These are phyloP conservation scores for Horisme vitalbata DNA, from an alignment of 2,888 invertebrate genomes.

Conservation along the genomic window DNA sequence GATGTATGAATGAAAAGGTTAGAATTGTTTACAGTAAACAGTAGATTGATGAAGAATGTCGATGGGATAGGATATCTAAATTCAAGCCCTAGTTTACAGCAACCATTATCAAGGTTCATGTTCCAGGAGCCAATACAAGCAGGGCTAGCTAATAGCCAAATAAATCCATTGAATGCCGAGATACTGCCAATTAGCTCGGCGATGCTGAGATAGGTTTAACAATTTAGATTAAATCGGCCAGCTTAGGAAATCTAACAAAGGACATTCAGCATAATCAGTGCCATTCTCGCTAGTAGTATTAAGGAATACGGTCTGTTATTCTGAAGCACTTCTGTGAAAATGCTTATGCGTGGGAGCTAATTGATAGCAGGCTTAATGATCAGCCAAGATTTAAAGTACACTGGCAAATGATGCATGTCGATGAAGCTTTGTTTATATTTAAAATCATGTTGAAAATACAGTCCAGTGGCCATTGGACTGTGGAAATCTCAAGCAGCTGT, in stretches of 20 bases:
- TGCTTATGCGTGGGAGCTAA: constrained; percentile 38
- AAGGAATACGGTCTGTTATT: constrained; percentile 4
- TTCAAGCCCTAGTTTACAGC: constrained; percentile 10
- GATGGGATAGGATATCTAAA: neutral
- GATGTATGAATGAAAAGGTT: too few species aligned
- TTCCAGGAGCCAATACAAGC: constrained; percentile 30
- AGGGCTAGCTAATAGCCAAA: constrained; percentile 52
- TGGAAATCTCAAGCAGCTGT: constrained; percentile 29
- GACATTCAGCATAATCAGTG: constrained; percentile 3
- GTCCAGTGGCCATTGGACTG: constrained; percentile 27
- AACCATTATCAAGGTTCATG: constrained; percentile 25
- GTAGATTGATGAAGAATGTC: neutral
- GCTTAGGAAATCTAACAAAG: constrained; percentile 43
- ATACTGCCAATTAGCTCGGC: constrained; percentile 66
- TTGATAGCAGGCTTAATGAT: constrained; percentile 63
- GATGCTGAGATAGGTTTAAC: constrained; percentile 66
- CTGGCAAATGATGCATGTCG: constrained; percentile 23
- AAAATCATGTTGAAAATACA: constrained; percentile 39
- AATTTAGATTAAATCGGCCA: constrained; percentile 69
- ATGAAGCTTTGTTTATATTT: constrained; percentile 35
- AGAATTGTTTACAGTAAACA: neutral
- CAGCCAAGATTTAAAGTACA: constrained; percentile 17
- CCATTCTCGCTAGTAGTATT: constrained; percentile 3
- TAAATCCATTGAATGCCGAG: constrained; percentile 58
- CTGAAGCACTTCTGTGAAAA: constrained; percentile 5